These are phyloP conservation scores for Aphodius granarius DNA, from an alignment of 2,888 invertebrate species.

Conservation along the genomic window DNA sequence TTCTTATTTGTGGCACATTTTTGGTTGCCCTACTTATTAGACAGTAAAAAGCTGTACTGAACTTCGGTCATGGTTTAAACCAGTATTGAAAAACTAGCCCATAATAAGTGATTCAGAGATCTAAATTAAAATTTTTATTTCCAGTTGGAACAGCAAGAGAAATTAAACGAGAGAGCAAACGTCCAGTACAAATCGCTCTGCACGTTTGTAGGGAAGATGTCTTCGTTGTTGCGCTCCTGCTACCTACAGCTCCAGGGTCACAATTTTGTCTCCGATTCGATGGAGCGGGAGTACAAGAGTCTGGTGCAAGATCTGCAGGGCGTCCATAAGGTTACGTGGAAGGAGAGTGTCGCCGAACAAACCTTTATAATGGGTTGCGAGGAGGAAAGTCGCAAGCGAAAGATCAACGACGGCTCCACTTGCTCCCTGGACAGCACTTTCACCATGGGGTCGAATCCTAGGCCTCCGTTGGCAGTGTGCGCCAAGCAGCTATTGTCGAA, in stretches of 20 bases:
- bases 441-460: constrained; percentile 26
- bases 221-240: constrained; percentile 59
- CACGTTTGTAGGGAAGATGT: constrained; percentile 46
- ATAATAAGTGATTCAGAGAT: neutral
- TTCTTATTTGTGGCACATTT: no score
- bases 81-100: no score
- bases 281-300: constrained; percentile 62
- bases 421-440: constrained; percentile 37
- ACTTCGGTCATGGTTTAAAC: no score
- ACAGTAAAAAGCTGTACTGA: no score
- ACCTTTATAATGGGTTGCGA: constrained; percentile 35
- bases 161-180: constrained; percentile 36
- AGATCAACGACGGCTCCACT: constrained; percentile 28
- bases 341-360: constrained; percentile 50
- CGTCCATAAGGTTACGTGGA: constrained; percentile 64
- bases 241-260: constrained; percentile 63
- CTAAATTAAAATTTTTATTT: constrained; percentile 10
- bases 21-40: no score
- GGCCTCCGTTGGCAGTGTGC: constrained; percentile 31
- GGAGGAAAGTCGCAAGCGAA: constrained; percentile 30
- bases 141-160: constrained; percentile 35
- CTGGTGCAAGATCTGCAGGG: constrained; percentile 63
- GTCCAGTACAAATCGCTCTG: constrained; percentile 41
- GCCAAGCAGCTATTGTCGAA: constrained; percentile 41
- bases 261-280: constrained; percentile 59